phyloP scores from a whole-genome alignment of 2,888 invertebrate species.

The Athripsodes cinereus region DNA sequence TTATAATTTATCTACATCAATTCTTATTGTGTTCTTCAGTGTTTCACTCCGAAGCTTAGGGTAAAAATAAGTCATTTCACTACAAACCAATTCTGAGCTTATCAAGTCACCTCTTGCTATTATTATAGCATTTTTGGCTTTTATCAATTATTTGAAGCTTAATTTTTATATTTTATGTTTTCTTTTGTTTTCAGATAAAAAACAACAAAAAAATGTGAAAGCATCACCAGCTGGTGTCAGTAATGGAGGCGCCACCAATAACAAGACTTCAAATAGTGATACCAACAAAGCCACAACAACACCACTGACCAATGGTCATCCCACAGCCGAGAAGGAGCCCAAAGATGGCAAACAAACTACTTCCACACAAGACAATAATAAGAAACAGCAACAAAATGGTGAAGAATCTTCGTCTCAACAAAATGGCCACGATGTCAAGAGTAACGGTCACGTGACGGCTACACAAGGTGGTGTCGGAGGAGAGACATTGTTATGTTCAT shows the following conservation, averaged over 20 bases:
- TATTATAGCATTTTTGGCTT: no score
- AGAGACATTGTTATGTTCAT: neutral
- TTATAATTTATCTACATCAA: no score
- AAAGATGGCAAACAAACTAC: neutral
- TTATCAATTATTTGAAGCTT: no score
- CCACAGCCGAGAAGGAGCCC: conserved; percentile 5
- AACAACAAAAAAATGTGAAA: conserved; percentile 14
- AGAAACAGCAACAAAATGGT: conserved; percentile 6
- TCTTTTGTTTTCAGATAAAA: conserved; percentile 12
- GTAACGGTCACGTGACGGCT: conserved; percentile 11
- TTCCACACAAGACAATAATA: neutral
- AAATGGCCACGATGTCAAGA: conserved; percentile 19
- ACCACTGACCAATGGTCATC: conserved; percentile 18
- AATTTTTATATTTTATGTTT: no score
- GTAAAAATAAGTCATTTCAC: no score
- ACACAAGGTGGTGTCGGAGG: neutral
- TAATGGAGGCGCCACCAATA: neutral
- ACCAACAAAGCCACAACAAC: neutral
- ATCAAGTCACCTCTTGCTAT: no score
- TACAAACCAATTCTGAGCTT: no score
- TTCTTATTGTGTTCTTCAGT: no score
- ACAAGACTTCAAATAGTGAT: conserved; percentile 3
- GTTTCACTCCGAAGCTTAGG: no score
- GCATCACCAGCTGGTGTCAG: neutral
- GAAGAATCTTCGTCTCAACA: conserved; percentile 6